phyloP scores from a whole-genome alignment of 2,888 invertebrate genomes.

The Poecilus cupreus region DNA sequence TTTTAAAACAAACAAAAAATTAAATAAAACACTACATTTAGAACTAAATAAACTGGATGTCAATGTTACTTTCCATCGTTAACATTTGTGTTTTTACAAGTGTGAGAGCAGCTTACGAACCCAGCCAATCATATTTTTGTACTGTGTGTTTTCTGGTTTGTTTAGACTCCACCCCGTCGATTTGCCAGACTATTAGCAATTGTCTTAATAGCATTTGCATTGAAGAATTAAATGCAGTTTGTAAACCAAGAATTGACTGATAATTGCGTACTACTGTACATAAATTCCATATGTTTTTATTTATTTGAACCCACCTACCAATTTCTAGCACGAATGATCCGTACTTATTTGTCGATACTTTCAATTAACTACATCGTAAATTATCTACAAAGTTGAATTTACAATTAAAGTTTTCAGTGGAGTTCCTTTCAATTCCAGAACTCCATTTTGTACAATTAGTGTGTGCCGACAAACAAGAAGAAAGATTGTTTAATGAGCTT shows the following conservation, averaged over 20 bases:
- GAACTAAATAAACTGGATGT: too few relatives aligned
- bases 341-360: background rate
- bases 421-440: too few relatives aligned
- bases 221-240: slow-evolving; percentile 18
- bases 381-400: slow-evolving; percentile 9
- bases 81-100: too few relatives aligned
- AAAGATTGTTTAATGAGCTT: background rate
- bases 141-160: background rate
- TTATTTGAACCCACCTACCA: slow-evolving; percentile 21
- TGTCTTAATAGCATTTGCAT: slow-evolving; percentile 27
- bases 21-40: too few relatives aligned
- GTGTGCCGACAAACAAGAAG: background rate
- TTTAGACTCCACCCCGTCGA: background rate
- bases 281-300: slow-evolving; percentile 39
- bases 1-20: too few relatives aligned
- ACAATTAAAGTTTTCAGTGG: background rate
- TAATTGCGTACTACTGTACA: slow-evolving; percentile 6
- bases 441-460: slow-evolving; percentile 6
- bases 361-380: slow-evolving; percentile 21
- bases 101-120: too few relatives aligned
- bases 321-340: slow-evolving; percentile 28
- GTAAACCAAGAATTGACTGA: slow-evolving; percentile 16
- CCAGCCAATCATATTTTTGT: slow-evolving; percentile 16
- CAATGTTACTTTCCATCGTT: too few relatives aligned
- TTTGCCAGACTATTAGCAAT: slow-evolving; percentile 16